Evolutionary conservation across 2,888 invertebrate genomes (phyloP).

Genomic region (Drosophila glabriapex): DNA sequence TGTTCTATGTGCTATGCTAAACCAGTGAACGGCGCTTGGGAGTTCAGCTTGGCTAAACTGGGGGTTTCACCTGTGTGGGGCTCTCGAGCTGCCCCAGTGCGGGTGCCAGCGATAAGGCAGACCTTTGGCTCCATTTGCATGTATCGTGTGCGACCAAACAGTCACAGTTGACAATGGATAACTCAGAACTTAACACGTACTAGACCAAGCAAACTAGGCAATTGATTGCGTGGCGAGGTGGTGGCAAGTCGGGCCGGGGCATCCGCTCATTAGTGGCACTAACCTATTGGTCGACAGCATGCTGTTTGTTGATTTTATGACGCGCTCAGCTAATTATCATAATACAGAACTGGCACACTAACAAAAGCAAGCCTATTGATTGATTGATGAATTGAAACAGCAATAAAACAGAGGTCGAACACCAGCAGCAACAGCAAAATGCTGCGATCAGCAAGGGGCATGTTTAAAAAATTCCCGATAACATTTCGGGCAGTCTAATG

Average conservation of each 20-base stretch:
- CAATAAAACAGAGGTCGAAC: slow-evolving; percentile 17
- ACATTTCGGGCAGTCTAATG: slow-evolving; percentile 51
- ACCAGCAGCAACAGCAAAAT: slow-evolving; percentile 19
- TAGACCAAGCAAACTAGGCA: neutral
- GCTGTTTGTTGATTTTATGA: slow-evolving; percentile 50
- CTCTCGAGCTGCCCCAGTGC: slow-evolving; percentile 9
- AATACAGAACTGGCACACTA: slow-evolving; percentile 56
- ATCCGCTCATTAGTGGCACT: slow-evolving; percentile 58
- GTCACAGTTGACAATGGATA: slow-evolving; percentile 46
- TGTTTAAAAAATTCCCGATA: slow-evolving; percentile 47
- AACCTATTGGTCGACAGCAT: slow-evolving; percentile 15
- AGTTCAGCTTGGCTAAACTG: slow-evolving; percentile 41
- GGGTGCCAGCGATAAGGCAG: slow-evolving; percentile 41
- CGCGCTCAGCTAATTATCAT: slow-evolving; percentile 68
- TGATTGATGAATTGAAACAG: slow-evolving; percentile 52
- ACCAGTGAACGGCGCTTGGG: slow-evolving; percentile 43
- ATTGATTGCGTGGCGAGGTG: slow-evolving; percentile 9
- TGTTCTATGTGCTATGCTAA: slow-evolving; percentile 50
- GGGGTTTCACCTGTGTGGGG: slow-evolving; percentile 39
- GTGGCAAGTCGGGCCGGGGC: neutral
- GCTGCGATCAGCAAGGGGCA: slow-evolving; percentile 16
- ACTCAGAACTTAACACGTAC: slow-evolving; percentile 51
- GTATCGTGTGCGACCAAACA: slow-evolving; percentile 56
- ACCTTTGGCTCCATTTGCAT: slow-evolving; percentile 64
- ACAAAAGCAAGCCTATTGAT: slow-evolving; percentile 42